phyloP scores from a whole-genome alignment of 2,113 vertebrate genomes.

The Heptranchias perlo region DNA sequence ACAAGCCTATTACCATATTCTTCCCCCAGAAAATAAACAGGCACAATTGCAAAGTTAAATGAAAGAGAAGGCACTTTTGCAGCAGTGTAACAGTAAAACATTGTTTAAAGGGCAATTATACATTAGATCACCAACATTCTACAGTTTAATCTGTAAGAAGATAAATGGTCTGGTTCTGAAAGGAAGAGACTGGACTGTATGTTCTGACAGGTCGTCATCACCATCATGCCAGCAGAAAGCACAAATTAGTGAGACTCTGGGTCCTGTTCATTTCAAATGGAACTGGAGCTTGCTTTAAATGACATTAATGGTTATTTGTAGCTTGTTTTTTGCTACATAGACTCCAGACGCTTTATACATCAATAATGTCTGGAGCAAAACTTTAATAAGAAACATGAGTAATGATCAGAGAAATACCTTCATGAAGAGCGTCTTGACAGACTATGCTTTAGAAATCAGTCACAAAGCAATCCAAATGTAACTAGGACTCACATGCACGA shows the following conservation, averaged over 20 bases:
- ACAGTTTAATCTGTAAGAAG: neutral
- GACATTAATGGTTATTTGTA: neutral
- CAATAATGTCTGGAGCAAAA: slow-evolving; percentile 6
- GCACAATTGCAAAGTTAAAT: neutral
- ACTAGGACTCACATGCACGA: neutral
- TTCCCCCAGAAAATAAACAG: neutral
- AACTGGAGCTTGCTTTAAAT: neutral
- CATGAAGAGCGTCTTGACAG: neutral
- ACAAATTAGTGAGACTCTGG: neutral
- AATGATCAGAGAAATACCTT: neutral
- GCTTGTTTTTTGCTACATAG: neutral
- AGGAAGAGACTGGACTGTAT: neutral
- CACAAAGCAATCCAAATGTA: neutral
- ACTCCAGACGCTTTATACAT: neutral
- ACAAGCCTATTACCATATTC: neutral
- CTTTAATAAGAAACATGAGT: neutral
- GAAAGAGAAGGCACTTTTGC: neutral
- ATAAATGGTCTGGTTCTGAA: neutral
- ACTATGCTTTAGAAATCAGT: neutral
- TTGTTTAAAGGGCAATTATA: neutral
- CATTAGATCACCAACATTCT: neutral
- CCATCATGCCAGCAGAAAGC: neutral
- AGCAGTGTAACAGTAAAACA: neutral
- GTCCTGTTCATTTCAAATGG: neutral
- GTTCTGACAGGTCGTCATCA: neutral